A percentile compares a stretch with the other conserved stretches of the same genome.
These are phyloP conservation scores for Thumatha senex DNA, from an alignment of 2,888 invertebrate genomes.

Conservation along the genomic window DNA sequence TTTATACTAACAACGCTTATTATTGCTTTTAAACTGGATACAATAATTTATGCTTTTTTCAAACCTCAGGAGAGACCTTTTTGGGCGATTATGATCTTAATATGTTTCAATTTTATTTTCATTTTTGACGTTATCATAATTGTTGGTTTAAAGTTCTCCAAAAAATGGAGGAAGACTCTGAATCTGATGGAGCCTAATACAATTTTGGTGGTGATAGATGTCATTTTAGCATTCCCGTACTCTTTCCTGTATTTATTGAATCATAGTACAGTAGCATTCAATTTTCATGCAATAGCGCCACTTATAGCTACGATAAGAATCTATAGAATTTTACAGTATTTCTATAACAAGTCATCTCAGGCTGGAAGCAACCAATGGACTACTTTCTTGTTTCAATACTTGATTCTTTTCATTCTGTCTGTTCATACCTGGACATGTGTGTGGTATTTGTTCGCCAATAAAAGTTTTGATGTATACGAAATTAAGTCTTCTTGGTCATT, in stretches of 20 bases:
- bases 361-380: constrained; percentile 78
- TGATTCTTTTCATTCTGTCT: constrained; percentile 67
- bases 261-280: constrained; percentile 37
- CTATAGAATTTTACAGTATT: constrained; percentile 70
- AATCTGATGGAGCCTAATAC: constrained; percentile 73
- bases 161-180: constrained; percentile 72
- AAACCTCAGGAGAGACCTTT: constrained; percentile 47
- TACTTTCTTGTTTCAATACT: constrained; percentile 74
- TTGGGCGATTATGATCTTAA: constrained; percentile 54
- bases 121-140: constrained; percentile 62
- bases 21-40: constrained; percentile 63
- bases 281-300: constrained; percentile 64
- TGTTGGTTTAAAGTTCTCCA: constrained; percentile 68
- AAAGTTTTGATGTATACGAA: constrained; percentile 57
- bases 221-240: constrained; percentile 65
- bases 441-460: constrained; percentile 72
- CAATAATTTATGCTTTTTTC: constrained; percentile 68
- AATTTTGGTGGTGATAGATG: constrained; percentile 57
- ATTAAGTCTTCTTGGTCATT: constrained; percentile 68
- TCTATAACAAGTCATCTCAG: constrained; percentile 68
- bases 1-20: constrained; percentile 62
- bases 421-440: constrained; percentile 77
- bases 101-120: constrained; percentile 63
- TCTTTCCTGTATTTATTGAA: constrained; percentile 61
- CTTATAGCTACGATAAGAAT: constrained; percentile 65